Evolutionary conservation across 2,888 invertebrate genomes (phyloP), one percentile per base, ranked within the genome.

Genomic region (Cryptus armator): DNA sequence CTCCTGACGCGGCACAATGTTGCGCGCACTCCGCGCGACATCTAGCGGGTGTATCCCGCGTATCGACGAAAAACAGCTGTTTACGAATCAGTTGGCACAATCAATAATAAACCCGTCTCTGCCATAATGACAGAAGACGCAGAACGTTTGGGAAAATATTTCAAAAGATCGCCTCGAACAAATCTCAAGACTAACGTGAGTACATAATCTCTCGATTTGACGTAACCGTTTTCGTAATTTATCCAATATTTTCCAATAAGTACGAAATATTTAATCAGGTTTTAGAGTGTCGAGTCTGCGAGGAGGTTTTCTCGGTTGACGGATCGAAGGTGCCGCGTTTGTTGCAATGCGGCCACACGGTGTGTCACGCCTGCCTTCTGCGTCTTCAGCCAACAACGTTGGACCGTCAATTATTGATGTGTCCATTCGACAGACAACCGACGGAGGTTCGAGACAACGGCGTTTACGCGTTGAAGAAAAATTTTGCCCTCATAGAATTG

Each of bases 361-460:
- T 95, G 7, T 95, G 95, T 89, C 95, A 95, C 85, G 94, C 95
- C 0, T 95, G 95, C 90, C 90, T 95, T 24, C 90, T 95, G 53
- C 92, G 94, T 19, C 92, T 95, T 2, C 94, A 94, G 2, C 90
- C 89, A 0, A 87, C 87, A 14, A 86, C 87, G 81, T 70, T 86
- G 14, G 90, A 91, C 12, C 90, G 88, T 2, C 88, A 88, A 46
- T 88, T 89, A 51, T 92, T 95, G 19, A 91, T 94, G 1, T 95
- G 95, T 90, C 95, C 95, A 0, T 95, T 95, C 88, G 95, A 95
- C 87, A 90, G 95, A 70, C 95, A 95, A 86, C 94, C 95, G 0
- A 95, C 95, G 2, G 93, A 94, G 43, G 92, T 95, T 48, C 66
- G 59, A 53, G 92, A 93, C 68, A 92, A 94, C 32, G 95, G 95